These are phyloP conservation scores for Gobiocypris rarus DNA, from an alignment of 2,113 vertebrate species.

Conservation along the genomic window DNA sequence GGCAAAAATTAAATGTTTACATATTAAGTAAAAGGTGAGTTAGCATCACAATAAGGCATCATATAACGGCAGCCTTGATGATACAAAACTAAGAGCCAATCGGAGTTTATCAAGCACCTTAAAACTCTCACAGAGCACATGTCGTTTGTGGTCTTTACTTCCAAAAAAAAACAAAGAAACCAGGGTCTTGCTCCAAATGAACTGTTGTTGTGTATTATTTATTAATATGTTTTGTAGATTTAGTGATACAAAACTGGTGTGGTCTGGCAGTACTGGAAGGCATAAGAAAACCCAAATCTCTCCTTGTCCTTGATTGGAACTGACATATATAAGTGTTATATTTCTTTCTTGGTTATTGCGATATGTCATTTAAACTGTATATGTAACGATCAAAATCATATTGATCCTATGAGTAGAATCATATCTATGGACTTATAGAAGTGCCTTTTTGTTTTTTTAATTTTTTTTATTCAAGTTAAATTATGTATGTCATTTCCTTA, in stretches of 20 bases:
- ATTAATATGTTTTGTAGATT: slow-evolving; percentile 75
- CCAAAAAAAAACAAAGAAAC: slow-evolving; percentile 72
- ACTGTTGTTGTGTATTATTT: slow-evolving; percentile 77
- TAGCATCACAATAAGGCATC: slow-evolving; percentile 74
- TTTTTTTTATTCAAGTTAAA: slow-evolving; percentile 59
- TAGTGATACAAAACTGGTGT: slow-evolving; percentile 75
- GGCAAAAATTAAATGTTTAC: slow-evolving; percentile 79
- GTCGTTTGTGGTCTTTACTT: slow-evolving; percentile 74
- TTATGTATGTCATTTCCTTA: slow-evolving; percentile 79
- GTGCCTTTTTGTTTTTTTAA: slow-evolving; percentile 72
- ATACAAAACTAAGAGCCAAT: slow-evolving; percentile 60
- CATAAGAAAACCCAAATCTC: slow-evolving; percentile 66
- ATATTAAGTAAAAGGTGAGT: slow-evolving; percentile 77
- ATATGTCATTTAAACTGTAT: slow-evolving; percentile 64
- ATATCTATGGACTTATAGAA: slow-evolving; percentile 70
- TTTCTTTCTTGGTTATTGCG: slow-evolving; percentile 60
- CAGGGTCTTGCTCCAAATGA: slow-evolving; percentile 80
- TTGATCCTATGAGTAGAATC: slow-evolving; percentile 75
- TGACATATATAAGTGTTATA: slow-evolving; percentile 76
- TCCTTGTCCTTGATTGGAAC: slow-evolving; percentile 71
- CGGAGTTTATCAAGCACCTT: slow-evolving; percentile 81
- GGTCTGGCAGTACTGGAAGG: slow-evolving; percentile 77
- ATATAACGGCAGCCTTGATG: slow-evolving; percentile 66
- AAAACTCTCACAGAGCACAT: slow-evolving; percentile 77
- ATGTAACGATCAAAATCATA: slow-evolving; percentile 71